Conservation (phyloP, 2,888 invertebrate species). For the Noctua fimbriata region DNA sequence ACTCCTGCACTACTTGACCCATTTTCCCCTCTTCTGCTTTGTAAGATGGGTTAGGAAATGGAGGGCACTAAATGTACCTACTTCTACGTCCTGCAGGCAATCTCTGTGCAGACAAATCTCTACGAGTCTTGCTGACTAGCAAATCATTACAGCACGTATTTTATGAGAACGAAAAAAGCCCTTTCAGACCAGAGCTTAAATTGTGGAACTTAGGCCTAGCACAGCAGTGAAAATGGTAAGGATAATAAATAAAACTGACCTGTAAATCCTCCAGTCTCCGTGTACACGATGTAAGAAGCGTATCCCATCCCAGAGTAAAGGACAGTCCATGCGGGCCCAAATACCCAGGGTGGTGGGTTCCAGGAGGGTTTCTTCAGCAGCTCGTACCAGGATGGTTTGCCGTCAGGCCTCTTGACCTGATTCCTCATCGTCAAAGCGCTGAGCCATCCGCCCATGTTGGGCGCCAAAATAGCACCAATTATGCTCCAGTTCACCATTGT, state of each 20-base stretch:
- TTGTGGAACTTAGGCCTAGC: background rate
- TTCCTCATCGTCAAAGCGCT: slow-evolving; percentile 91
- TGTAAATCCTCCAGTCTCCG: slow-evolving; percentile 93
- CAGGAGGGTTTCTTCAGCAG: slow-evolving; percentile 89
- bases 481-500: slow-evolving; percentile 81
- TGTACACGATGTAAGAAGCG: slow-evolving; percentile 95
- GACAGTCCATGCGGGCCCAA: slow-evolving; percentile 95
- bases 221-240: background rate
- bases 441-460: slow-evolving; percentile 80
- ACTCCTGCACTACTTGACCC: too few relatives aligned
- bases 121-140: background rate
- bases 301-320: slow-evolving; percentile 96
- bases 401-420: slow-evolving; percentile 88
- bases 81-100: too few relatives aligned
- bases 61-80: background rate
- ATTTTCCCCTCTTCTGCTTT: background rate
- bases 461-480: slow-evolving; percentile 80
- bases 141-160: background rate
- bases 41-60: background rate
- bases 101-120: too few relatives aligned
- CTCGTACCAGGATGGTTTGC: slow-evolving; percentile 80
- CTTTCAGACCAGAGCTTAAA: background rate
- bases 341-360: slow-evolving; percentile 94
- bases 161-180: background rate
- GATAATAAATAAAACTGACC: slow-evolving; percentile 78